Conservation (phyloP, 2,113 vertebrate species). For the Progne subis region DNA sequence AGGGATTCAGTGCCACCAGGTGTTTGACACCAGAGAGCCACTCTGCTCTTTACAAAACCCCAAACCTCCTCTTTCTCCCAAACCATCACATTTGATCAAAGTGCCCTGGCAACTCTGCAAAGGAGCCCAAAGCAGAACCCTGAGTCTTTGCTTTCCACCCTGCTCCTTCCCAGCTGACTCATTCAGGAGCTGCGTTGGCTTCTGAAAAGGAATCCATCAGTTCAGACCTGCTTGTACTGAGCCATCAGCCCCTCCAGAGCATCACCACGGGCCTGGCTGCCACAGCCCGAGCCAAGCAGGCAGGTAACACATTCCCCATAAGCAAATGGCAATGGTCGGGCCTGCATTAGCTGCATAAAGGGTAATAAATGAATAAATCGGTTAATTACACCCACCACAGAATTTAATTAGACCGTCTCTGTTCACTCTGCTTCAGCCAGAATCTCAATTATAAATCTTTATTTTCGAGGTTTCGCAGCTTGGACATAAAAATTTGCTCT, state of each 20-base stretch:
- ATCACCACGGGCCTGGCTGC: neutral
- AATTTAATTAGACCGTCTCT: constrained; percentile 79
- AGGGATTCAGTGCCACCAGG: neutral
- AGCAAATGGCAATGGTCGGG: constrained; percentile 10
- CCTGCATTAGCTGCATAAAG: constrained; percentile 38
- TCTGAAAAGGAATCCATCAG: neutral
- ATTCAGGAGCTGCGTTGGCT: neutral
- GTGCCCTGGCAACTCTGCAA: neutral
- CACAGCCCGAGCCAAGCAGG: neutral
- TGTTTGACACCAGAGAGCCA: neutral
- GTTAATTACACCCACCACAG: constrained; percentile 75
- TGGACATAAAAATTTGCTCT: constrained; percentile 60
- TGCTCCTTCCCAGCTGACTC: neutral
- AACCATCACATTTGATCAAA: neutral
- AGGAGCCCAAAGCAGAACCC: neutral
- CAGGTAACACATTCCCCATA: constrained; percentile 18
- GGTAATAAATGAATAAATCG: constrained; percentile 73
- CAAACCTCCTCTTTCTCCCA: neutral
- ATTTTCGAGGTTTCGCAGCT: constrained; percentile 67
- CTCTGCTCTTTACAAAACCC: neutral
- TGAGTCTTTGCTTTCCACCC: neutral
- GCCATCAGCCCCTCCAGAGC: neutral
- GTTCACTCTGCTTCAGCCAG: constrained; percentile 61
- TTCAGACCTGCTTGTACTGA: neutral
- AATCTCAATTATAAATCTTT: constrained; percentile 76